Percentiles rank a stretch among this genome's conserved stretches.
phyloP scores from a whole-genome alignment of 2,797 vertebrate species.

The Anabas testudineus region DNA sequence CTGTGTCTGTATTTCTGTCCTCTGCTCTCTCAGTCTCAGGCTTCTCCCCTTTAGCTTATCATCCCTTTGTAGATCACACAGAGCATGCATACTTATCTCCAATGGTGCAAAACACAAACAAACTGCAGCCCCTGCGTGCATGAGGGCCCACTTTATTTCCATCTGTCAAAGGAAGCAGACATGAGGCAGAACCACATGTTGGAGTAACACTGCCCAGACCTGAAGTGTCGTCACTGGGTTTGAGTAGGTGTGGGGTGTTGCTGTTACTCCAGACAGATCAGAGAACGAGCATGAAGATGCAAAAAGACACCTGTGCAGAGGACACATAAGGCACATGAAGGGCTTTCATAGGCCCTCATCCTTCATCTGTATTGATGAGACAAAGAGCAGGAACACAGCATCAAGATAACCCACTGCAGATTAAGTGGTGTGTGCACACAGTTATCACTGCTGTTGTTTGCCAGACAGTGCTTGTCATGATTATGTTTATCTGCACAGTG shows the following conservation, averaged over 20 bases:
- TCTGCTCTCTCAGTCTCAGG: conserved; percentile 23
- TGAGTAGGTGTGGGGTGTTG: conserved; percentile 2
- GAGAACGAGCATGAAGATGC: conserved; percentile 43
- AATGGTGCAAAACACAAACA: conserved; percentile 78
- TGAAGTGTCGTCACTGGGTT: conserved; percentile 35
- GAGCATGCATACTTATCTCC: conserved; percentile 71
- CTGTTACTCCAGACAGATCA: conserved; percentile 23
- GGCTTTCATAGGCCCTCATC: conserved; percentile 42
- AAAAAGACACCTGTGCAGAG: conserved; percentile 52
- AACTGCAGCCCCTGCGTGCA: conserved; percentile 38
- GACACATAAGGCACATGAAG: conserved; percentile 22
- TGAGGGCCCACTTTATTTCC: conserved; percentile 48
- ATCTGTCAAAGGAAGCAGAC: conserved; percentile 62
- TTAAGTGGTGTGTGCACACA: conserved; percentile 10
- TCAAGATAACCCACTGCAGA: conserved; percentile 28
- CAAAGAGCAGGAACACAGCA: conserved; percentile 35
- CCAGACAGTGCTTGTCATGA: conserved; percentile 34
- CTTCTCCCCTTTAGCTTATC: conserved; percentile 61
- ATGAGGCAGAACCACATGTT: conserved; percentile 61
- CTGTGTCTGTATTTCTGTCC: conserved; percentile 23
- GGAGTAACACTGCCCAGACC: conserved; percentile 57
- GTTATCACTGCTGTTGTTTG: conserved; percentile 47
- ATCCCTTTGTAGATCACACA: conserved; percentile 59
- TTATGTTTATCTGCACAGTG: conserved; percentile 57
- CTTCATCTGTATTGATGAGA: conserved; percentile 57